These are phyloP conservation scores for Drosophila putrida DNA, from an alignment of 2,888 invertebrate species.

Conservation along the genomic window DNA sequence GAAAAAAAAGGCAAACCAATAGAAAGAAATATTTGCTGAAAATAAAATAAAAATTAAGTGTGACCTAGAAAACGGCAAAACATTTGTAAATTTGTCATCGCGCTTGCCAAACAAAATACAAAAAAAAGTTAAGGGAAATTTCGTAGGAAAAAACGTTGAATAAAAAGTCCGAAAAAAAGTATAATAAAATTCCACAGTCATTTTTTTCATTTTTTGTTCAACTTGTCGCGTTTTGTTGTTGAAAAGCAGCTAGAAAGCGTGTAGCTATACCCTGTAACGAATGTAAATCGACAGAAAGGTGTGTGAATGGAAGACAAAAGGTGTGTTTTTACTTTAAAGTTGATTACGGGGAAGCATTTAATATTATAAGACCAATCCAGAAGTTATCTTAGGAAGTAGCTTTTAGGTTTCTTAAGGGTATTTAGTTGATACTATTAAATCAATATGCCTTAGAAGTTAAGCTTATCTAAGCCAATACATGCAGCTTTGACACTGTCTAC, in stretches of 20 bases:
- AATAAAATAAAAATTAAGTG: constrained; percentile 79
- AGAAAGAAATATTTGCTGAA: constrained; percentile 71
- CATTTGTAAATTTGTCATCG: constrained; percentile 64
- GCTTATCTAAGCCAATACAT: no score
- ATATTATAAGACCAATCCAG: no score
- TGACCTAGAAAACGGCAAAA: constrained; percentile 68
- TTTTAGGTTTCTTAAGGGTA: no score
- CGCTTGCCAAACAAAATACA: constrained; percentile 34
- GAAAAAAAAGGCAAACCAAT: constrained; percentile 56
- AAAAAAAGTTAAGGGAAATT: constrained; percentile 3
- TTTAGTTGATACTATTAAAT: no score
- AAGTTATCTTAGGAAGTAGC: no score
- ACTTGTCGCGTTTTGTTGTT: constrained; percentile 55
- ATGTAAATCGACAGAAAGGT: background rate
- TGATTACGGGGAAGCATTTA: no score
- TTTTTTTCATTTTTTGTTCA: constrained; percentile 37
- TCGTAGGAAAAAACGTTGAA: constrained; percentile 1
- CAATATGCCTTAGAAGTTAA: no score
- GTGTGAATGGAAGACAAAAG: no score
- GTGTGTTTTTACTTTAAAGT: no score
- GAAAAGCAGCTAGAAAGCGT: constrained; percentile 27
- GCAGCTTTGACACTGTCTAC: no score
- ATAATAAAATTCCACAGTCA: constrained; percentile 31
- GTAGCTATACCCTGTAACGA: constrained; percentile 24
- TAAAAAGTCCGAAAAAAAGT: constrained; percentile 20